A percentile compares a stretch with the other conserved stretches of the same genome.
These are phyloP conservation scores for Disparrhopalites patrizii DNA, from an alignment of 2,888 invertebrate genomes.

Conservation along the genomic window DNA sequence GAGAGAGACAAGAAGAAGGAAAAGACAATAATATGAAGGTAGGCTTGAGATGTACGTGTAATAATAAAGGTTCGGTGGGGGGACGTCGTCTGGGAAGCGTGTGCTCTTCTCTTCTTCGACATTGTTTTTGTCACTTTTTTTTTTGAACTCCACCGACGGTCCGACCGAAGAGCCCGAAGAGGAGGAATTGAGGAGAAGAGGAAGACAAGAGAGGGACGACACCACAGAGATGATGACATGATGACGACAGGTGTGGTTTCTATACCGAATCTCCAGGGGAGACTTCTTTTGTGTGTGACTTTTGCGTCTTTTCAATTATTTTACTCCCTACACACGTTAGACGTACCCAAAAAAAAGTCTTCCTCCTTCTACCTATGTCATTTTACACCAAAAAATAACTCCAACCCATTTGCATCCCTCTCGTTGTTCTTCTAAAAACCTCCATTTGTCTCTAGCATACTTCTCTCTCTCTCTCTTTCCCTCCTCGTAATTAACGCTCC, in stretches of 20 bases:
- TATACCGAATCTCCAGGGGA: conserved; percentile 17
- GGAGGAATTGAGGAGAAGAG: neutral
- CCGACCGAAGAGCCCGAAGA: neutral
- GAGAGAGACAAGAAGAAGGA: too few relatives aligned
- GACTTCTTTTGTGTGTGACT: conserved; percentile 20
- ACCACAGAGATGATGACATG: conserved; percentile 29
- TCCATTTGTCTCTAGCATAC: neutral
- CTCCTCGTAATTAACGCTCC: conserved; percentile 1
- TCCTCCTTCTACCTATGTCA: neutral
- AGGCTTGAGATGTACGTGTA: neutral
- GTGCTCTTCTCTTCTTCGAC: conserved; percentile 22
- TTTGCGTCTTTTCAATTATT: conserved; percentile 9
- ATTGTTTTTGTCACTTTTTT: conserved; percentile 30
- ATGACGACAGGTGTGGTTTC: conserved; percentile 31
- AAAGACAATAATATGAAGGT: neutral
- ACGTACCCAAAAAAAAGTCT: neutral
- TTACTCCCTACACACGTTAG: neutral
- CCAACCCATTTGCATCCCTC: neutral
- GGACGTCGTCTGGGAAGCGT: conserved; percentile 17
- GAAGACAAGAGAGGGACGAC: neutral
- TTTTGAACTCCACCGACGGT: conserved; percentile 20
- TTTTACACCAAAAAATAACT: neutral
- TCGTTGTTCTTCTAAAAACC: neutral
- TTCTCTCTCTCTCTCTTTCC: neutral
- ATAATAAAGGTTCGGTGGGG: neutral